phyloP scores from a whole-genome alignment of 1,140 invertebrate genomes.

The Lethrus apterus region DNA sequence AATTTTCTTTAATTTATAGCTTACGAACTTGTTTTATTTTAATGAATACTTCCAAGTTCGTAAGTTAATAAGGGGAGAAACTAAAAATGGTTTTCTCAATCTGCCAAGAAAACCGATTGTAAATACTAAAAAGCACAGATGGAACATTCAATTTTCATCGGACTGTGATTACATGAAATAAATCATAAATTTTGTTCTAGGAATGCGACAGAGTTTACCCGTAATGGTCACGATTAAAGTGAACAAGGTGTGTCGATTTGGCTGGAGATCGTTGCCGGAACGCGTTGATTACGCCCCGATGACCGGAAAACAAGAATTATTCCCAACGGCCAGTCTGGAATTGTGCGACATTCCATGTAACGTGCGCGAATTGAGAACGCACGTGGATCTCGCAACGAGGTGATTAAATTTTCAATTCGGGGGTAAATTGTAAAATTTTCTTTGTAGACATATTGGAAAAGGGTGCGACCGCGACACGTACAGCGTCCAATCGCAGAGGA shows the following conservation, averaged over 20 bases:
- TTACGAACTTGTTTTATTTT: no score
- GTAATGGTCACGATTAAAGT: constrained; percentile 94
- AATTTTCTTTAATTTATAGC: no score
- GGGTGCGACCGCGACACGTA: constrained; percentile 91
- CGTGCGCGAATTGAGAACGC: constrained; percentile 55
- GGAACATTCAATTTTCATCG: no score
- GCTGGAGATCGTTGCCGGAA: constrained; percentile 71
- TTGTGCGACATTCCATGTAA: constrained; percentile 80
- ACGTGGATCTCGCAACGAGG: constrained; percentile 54
- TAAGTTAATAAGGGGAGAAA: no score
- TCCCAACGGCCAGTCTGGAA: constrained; percentile 78
- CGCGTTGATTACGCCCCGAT: constrained; percentile 87
- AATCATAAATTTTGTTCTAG: constrained; percentile 35
- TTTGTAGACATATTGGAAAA: constrained; percentile 66
- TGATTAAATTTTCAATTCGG: not conserved
- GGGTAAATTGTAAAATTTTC: constrained; percentile 1
- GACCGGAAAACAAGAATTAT: constrained; percentile 67
- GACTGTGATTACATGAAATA: no score
- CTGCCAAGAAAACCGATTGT: no score
- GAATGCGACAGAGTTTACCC: constrained; percentile 80
- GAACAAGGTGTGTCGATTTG: constrained; percentile 48
- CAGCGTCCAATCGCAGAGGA: constrained; percentile 79
- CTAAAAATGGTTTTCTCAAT: no score
- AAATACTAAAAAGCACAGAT: no score
- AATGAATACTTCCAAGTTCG: no score